Evolutionary conservation across 2,888 invertebrate genomes (phyloP), one percentile per base, ranked within the genome.

Genomic region (Conomelus anceps): DNA sequence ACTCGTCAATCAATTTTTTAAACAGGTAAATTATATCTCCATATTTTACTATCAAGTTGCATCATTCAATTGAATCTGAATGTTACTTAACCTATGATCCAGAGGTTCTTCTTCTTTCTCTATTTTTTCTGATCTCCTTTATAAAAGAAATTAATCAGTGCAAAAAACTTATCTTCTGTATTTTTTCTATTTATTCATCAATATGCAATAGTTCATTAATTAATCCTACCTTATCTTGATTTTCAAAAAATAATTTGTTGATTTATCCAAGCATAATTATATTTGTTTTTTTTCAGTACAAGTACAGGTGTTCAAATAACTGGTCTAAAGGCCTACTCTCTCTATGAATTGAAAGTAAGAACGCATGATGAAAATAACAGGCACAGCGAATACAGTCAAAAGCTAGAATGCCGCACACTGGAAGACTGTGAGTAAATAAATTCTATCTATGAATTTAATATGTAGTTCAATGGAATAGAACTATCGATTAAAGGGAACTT

Each of bases 281-380:
- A n/a, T n/a, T n/a, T n/a, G n/a, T n/a, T n/a, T n/a, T n/a, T n/a
- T 93, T 93, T 7, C 92, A 96, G 96, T 91, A 93, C 94, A 89
- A 94, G 93, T 86, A 94, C 94, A 22, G 94, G 94, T 89, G 93
- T 94, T 6, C 93, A 94, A 23, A 93, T 97, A 22, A 93, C 93
- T 22, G 94, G 95, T n/a, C 93, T 97, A 89, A 94, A 94, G 91
- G 95, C 97, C 0, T 95, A 94, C 92, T 96, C 95, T 0, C 93
- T 94, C 89, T 97, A 97, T 92, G 95, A 95, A 92, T 95, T 97
- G 91, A 95, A 95, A 91, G 96, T 97, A 3, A 94, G 95, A 91
- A 95, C 95, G n/a, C 94, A 94, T 89, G 94, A 94, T 90, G 93
- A 93, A 3, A 93, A 93, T 23, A 93, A 94, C 91, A 90, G 93